Conservation (phyloP, 2,888 invertebrate genomes). For the Philereme transversata region DNA sequence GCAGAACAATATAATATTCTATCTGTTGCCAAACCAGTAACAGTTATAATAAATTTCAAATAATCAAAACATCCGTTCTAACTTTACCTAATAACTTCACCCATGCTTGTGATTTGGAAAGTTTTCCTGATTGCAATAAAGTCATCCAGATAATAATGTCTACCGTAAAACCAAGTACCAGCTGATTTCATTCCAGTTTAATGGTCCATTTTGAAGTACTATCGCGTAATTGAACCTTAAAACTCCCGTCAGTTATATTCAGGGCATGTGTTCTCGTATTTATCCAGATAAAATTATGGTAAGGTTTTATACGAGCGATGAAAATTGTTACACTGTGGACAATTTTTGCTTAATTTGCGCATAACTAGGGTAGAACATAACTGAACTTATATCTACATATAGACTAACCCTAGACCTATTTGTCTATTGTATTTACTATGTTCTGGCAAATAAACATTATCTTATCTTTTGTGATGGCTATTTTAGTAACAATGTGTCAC, state of each 20-base stretch:
- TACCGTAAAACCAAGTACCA: constrained; percentile 1
- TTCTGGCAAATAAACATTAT: too few relatives aligned
- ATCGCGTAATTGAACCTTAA: constrained; percentile 30
- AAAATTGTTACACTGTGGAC: not conserved
- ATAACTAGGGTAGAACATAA: too few relatives aligned
- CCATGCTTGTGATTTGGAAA: constrained; percentile 22
- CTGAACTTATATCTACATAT: too few relatives aligned
- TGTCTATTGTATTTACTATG: too few relatives aligned
- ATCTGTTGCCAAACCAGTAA: too few relatives aligned
- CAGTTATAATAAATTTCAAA: too few relatives aligned
- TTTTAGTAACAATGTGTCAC: too few relatives aligned
- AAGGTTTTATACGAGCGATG: not conserved
- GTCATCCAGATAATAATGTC: constrained; percentile 26
- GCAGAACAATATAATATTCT: too few relatives aligned
- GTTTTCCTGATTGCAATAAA: constrained; percentile 18
- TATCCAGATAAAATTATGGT: constrained; percentile 13
- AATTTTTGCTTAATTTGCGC: too few relatives aligned
- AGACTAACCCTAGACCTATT: too few relatives aligned
- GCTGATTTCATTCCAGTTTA: constrained; percentile 12
- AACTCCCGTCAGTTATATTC: constrained; percentile 20
- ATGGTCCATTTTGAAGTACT: constrained; percentile 9
- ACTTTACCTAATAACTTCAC: constrained; percentile 3
- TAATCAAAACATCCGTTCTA: not conserved
- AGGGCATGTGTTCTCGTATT: constrained; percentile 15
- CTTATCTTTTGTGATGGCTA: too few relatives aligned